These are phyloP conservation scores for Epinephelus malabaricus DNA, from an alignment of 2,797 vertebrate species.

Conservation along the genomic window DNA sequence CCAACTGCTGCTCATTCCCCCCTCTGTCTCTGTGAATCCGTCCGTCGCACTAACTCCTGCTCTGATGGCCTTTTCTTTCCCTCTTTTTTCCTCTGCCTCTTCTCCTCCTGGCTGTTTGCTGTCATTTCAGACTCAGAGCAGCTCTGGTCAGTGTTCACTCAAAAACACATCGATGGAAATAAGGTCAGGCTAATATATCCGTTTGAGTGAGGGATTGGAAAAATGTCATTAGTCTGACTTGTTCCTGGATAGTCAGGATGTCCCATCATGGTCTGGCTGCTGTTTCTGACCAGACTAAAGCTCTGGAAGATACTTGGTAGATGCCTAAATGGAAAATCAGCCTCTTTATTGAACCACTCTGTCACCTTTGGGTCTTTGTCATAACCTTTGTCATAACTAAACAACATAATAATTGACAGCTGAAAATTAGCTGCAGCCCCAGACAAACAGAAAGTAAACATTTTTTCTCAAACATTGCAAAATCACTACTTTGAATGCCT, in stretches of 20 bases:
- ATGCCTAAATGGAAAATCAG: not conserved
- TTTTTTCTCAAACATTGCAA: not conserved
- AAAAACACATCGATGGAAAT: not conserved
- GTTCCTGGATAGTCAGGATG: not conserved
- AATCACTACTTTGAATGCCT: not conserved
- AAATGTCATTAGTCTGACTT: not conserved
- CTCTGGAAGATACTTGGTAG: not conserved
- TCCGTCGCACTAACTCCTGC: constrained; percentile 20
- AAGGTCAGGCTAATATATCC: not conserved
- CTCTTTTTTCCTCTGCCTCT: not conserved
- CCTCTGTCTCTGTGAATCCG: constrained; percentile 15
- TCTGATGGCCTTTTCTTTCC: constrained; percentile 7
- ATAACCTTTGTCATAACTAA: no score
- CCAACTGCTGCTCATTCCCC: constrained; percentile 43
- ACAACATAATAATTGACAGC: not conserved
- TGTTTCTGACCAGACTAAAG: not conserved
- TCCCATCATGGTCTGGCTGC: not conserved
- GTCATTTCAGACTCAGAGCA: not conserved
- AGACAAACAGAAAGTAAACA: not conserved
- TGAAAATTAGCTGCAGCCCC: not conserved
- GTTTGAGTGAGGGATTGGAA: not conserved
- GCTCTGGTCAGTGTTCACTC: constrained; percentile 10
- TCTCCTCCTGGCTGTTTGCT: constrained; percentile 10
- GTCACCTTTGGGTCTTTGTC: no score
- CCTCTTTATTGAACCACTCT: not conserved